Percentiles rank a stretch among this genome's conserved stretches.
Conservation (phyloP, 64 coral and sea anemone species). For the Orbicella faveolata region DNA sequence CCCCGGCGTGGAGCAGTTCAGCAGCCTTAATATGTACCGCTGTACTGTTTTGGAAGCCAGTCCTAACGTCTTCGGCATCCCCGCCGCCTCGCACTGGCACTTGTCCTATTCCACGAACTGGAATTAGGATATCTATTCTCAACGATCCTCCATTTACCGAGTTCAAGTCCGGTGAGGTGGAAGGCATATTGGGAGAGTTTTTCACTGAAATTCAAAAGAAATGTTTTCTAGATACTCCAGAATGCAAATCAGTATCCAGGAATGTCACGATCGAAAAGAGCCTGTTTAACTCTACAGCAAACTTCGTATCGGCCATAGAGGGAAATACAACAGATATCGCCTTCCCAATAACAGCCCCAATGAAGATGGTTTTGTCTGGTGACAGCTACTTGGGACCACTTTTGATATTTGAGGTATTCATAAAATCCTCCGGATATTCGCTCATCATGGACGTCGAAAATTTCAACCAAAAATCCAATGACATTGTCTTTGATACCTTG, state of each 20-base stretch:
- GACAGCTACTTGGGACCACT: background rate
- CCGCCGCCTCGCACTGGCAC: rapidly evolving
- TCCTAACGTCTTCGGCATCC: background rate
- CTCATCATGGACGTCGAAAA: slow-evolving; percentile 25
- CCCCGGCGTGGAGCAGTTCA: too few species aligned
- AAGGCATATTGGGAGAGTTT: background rate
- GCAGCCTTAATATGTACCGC: too few species aligned
- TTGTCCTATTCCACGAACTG: background rate
- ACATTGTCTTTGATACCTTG: background rate
- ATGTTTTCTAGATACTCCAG: background rate
- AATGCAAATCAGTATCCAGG: background rate
- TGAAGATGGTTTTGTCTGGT: background rate
- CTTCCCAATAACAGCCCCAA: background rate
- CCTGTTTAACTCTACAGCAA: background rate
- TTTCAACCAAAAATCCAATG: slow-evolving; percentile 24
- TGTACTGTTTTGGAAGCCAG: background rate
- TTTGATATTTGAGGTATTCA: background rate
- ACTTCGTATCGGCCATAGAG: background rate
- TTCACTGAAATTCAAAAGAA: background rate
- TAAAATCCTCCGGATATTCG: slow-evolving; percentile 19
- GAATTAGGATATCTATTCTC: background rate
- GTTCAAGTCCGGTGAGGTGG: background rate
- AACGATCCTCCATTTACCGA: background rate
- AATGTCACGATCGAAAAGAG: background rate
- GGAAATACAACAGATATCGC: background rate